Base-by-base conservation (phyloP, 2,113 vertebrate genomes). In the Neogobius melanostomus region DNA sequence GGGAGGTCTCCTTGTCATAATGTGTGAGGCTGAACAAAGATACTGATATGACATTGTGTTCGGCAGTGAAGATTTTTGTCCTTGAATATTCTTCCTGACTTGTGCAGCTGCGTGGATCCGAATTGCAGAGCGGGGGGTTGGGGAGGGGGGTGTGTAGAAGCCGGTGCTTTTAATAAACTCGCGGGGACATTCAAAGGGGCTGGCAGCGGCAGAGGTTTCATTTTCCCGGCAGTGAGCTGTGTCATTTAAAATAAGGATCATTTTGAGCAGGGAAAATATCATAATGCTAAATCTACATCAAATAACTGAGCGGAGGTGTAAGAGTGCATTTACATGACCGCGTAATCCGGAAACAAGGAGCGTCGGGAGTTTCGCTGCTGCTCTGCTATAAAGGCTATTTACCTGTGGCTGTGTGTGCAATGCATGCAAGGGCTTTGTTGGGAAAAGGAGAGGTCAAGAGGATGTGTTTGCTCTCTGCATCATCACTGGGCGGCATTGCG, bases 141-240 rank as follows among this genome's bases (percentile, higher is more conserved):
- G 28, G 28, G 28, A 2, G 28, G 1, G 28, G 28, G 28, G 28
- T 1, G 28, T 3, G 71, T 82, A 56, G 79, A 87, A 87, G 86
- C 86, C 81, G 89, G 84, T 89, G 83, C 89, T 90, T 89, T 91
- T 90, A 91, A 90, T 90, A 90, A 91, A 90, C 85, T 89, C 85
- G 64, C 76, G 59, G 82, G 85, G 85, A 88, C 84, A 88, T 87
- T 87, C 79, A 86, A 84, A 88, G 85, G 77, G 85, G 79, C 85
- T 90, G 88, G 89, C 89, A 90, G 88, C 86, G 57, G 80, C 68
- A 64, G 81, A 77, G 85, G 87, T 89, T 91, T 90, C 79, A 90
- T 90, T 90, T 90, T 87, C 87, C 80, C 85, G 70, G 84, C 89
- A 84, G 86, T 88, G 89, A 88, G 85, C 87, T 73, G 83, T 88